Conservation (phyloP, 2,113 vertebrate genomes). For the Mesocricetus auratus region DNA sequence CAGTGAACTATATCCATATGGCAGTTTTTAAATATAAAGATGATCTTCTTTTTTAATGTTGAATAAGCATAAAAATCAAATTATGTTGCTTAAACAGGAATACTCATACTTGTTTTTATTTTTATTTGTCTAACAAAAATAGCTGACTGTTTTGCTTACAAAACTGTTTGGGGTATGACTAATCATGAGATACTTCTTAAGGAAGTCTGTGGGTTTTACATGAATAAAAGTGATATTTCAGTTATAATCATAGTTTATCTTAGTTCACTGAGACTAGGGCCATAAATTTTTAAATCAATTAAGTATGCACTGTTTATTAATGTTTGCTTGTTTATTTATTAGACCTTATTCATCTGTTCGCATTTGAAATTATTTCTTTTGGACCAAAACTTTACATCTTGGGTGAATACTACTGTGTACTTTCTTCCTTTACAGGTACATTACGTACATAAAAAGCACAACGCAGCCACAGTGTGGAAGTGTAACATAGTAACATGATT, state of each 20-base stretch:
- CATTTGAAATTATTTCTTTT: slow-evolving; percentile 48
- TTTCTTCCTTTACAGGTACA: background rate
- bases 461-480: background rate
- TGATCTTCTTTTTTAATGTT: slow-evolving; percentile 71
- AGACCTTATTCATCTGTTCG: slow-evolving; percentile 7
- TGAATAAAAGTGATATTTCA: slow-evolving; percentile 56
- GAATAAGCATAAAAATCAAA: slow-evolving; percentile 74
- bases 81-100: slow-evolving; percentile 70
- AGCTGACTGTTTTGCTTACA: slow-evolving; percentile 74
- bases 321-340: background rate
- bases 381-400: background rate
- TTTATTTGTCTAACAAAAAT: slow-evolving; percentile 77
- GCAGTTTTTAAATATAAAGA: slow-evolving; percentile 72
- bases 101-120: slow-evolving; percentile 73
- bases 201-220: slow-evolving; percentile 60
- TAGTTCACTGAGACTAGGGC: slow-evolving; percentile 13
- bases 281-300: slow-evolving; percentile 32
- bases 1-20: slow-evolving; percentile 54
- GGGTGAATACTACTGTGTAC: background rate
- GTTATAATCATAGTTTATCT: slow-evolving; percentile 46
- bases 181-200: slow-evolving; percentile 75
- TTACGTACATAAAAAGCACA: slow-evolving; percentile 9
- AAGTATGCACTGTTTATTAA: background rate
- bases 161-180: slow-evolving; percentile 79
- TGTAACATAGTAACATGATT: background rate